Evolutionary conservation across 2,888 invertebrate species (phyloP).

Genomic region (Odontomyia ornata): DNA sequence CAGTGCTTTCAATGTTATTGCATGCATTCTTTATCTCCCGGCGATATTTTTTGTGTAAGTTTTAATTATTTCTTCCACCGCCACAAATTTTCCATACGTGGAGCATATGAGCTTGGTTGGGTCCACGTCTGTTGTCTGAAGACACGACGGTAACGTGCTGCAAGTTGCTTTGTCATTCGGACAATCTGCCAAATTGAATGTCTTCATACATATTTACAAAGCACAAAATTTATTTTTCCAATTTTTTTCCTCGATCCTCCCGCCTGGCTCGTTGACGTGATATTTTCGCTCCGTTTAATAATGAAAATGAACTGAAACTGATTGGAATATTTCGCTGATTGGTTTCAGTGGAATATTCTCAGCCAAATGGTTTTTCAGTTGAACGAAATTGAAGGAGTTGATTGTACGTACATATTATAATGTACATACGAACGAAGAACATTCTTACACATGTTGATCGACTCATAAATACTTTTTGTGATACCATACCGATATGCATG

Average conservation of each 20-base stretch:
- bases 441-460: too few relatives aligned
- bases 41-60: background rate
- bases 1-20: background rate
- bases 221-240: background rate
- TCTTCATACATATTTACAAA: conserved; percentile 33
- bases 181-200: conserved; percentile 36
- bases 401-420: background rate
- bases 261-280: background rate
- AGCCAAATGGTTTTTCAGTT: background rate
- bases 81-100: background rate
- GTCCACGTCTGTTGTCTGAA: background rate
- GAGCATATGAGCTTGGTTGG: background rate
- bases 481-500: background rate
- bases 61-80: conserved; percentile 18
- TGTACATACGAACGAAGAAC: background rate
- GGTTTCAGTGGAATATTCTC: background rate
- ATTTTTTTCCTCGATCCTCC: background rate
- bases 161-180: conserved; percentile 34
- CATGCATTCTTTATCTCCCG: background rate
- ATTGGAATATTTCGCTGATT: conserved; percentile 38
- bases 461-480: too few relatives aligned
- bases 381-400: background rate
- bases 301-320: conserved; percentile 35
- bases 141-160: background rate
- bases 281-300: conserved; percentile 13